These are phyloP conservation scores for Oenanthe melanoleuca DNA, from an alignment of 2,113 vertebrate species.

Conservation along the genomic window DNA sequence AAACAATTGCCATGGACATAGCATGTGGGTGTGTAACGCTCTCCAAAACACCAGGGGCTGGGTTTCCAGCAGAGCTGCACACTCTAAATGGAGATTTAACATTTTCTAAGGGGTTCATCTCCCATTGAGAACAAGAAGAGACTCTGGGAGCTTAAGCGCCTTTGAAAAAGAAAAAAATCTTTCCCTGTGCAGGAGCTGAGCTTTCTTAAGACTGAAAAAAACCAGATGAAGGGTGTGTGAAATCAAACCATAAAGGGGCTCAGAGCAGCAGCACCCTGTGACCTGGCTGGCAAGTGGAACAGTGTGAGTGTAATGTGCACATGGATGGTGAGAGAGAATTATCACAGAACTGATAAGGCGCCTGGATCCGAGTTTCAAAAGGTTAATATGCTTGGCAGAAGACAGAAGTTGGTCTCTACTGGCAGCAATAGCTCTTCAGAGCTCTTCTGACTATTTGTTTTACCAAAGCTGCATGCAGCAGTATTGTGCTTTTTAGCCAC, in stretches of 20 bases:
- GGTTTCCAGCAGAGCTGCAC: background rate
- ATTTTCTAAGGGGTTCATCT: slow-evolving; percentile 16
- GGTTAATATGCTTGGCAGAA: background rate
- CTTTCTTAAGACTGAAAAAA: background rate
- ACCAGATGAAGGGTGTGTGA: background rate
- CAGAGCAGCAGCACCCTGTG: fast-evolving
- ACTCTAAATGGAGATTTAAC: slow-evolving; percentile 1
- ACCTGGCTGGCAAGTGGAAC: background rate
- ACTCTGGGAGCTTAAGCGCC: background rate
- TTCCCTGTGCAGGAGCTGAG: background rate
- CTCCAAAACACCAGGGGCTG: background rate
- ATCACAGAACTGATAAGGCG: background rate
- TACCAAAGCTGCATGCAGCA: background rate
- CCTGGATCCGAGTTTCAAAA: background rate
- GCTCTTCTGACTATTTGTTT: slow-evolving; percentile 2
- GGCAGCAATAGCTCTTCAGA: background rate
- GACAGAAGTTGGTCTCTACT: background rate
- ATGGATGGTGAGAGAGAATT: background rate
- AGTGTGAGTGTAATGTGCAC: background rate
- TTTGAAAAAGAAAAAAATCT: background rate
- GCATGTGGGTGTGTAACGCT: background rate
- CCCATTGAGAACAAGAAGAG: background rate
- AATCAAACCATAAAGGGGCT: background rate
- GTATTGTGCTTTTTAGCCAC: background rate
- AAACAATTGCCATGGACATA: background rate